A percentile compares a stretch with the other conserved stretches of the same genome.
These are phyloP conservation scores for Pollenia griseotomentosa DNA, from an alignment of 2,888 invertebrate genomes.

Conservation along the genomic window DNA sequence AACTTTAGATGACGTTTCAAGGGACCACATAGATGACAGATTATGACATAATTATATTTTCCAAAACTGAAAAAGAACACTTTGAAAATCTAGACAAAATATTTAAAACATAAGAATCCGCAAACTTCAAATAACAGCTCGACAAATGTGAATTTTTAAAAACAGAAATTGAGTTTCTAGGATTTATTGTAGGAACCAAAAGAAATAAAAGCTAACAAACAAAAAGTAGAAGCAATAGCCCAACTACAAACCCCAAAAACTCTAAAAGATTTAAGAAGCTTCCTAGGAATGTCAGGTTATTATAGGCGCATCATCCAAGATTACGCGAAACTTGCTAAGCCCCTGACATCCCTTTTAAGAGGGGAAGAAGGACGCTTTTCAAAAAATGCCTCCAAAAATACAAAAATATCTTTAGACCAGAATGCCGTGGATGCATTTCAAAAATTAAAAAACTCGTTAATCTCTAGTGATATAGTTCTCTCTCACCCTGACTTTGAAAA, in stretches of 20 bases:
- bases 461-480: neutral
- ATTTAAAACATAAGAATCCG: neutral
- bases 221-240: no score
- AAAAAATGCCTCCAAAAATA: neutral
- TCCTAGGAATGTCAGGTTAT: no score
- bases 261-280: no score
- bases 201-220: no score
- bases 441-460: conserved; percentile 6
- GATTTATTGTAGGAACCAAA: no score
- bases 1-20: no score
- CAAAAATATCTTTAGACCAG: no score
- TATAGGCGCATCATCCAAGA: conserved; percentile 19
- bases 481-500: conserved; percentile 15
- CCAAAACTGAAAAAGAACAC: neutral
- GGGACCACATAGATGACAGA: no score
- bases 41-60: conserved; percentile 17
- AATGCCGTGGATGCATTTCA: neutral
- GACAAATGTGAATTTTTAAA: conserved; percentile 43
- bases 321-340: conserved; percentile 49
- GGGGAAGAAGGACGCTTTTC: conserved; percentile 22
- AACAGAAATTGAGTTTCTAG: neutral
- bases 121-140: conserved; percentile 28
- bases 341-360: conserved; percentile 20
- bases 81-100: conserved; percentile 15
- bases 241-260: no score